Base-by-base conservation (phyloP, 2,888 invertebrate species). In the Nineta flava region DNA sequence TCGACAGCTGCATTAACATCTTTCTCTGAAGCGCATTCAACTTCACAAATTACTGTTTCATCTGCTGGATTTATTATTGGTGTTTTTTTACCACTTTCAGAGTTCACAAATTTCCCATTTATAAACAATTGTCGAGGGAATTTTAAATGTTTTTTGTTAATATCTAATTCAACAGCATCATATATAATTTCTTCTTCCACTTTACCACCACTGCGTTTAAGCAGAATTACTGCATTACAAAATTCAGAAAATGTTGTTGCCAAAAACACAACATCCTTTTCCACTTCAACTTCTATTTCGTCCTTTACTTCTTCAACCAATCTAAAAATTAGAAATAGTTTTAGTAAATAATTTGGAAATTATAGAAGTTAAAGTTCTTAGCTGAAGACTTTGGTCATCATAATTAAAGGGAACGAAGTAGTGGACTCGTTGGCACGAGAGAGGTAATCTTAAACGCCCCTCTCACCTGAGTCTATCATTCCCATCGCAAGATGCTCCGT, bases 41-140 rank as follows among this genome's bases (percentile, higher is more conserved):
- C 75, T 53, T 80, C 69, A 57, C 87, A 87, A 47, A 88, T 79
- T 7, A 85, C 74, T 49, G 77, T 73, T 65, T 94, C 96, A 58
- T 87, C 86, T 3, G 81, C 77, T 1, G 96, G 96, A 65, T 96
- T 93, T 2, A 95, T 72, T 10, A 82, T 69, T 0, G 77, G 71
- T 45, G 83, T 66, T 0, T 73, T 76, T 52, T 76, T 76, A 3
- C 78, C 76, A 49, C 68, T 72, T 45, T 83, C 82, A 0, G 90
- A 77, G 62, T 94, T 77, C 0, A 87, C 76, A 62, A 97, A 97
- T 60, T 85, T 75, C 1, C 95, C 95, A 65, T 93, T 77, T 57
- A 96, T 87, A 61, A 95, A 96, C 47, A 94, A 63, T 62, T 96
- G 95, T 16, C 83, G 84, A 0, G 95, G 92, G 61, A 96, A 87